Evolutionary conservation across 2,113 vertebrate species (phyloP).

Genomic region (Vulpes lagopus): DNA sequence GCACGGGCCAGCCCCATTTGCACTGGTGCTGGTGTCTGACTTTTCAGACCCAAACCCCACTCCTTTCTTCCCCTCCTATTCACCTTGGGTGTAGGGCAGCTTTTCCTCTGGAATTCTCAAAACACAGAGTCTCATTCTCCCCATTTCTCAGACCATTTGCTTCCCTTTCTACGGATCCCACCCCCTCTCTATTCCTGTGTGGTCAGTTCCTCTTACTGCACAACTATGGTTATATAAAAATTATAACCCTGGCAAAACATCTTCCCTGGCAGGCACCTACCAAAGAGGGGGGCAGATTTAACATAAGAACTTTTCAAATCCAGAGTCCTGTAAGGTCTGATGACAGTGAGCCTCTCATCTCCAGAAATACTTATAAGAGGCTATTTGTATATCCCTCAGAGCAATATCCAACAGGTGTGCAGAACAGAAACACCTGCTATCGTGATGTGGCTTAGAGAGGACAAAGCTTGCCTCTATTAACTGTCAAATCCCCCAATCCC

Average conservation of each 20-base stretch:
- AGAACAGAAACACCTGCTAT: too few relatives aligned
- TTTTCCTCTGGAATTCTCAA: neutral
- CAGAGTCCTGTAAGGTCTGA: neutral
- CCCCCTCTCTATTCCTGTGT: neutral
- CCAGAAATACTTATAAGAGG: neutral
- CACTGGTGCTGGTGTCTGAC: neutral
- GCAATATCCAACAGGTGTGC: neutral
- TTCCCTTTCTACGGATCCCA: neutral
- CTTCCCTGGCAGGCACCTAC: neutral
- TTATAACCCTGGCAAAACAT: neutral
- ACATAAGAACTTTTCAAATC: neutral
- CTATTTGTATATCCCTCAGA: neutral
- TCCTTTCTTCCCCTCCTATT: neutral
- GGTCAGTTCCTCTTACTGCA: neutral
- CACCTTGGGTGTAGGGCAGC: neutral
- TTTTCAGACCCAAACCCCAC: neutral
- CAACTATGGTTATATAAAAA: neutral
- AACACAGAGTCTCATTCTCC: neutral
- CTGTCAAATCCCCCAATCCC: neutral
- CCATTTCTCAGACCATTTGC: neutral
- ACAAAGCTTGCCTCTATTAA: neutral
- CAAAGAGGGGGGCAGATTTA: neutral
- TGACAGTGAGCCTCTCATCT: neutral
- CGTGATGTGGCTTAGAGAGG: neutral
- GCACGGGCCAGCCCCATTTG: neutral